Conservation (phyloP, 1,140 invertebrate species). For the Apocrypta bakeri region DNA sequence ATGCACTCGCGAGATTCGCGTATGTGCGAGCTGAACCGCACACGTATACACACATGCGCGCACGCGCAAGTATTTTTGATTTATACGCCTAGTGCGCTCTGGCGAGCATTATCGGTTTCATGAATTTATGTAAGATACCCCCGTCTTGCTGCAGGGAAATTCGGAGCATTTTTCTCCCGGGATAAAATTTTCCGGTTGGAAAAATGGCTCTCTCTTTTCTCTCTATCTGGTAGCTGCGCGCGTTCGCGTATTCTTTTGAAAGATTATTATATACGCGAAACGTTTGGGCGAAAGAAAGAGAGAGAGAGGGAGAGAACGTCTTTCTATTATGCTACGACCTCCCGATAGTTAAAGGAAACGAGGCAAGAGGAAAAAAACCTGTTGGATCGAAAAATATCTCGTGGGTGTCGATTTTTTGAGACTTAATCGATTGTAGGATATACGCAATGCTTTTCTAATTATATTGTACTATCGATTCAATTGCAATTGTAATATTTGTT, state of each 20-base stretch:
- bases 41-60: not conserved
- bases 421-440: too few relatives aligned
- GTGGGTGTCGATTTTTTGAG: too few relatives aligned
- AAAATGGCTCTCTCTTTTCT: conserved; percentile 21
- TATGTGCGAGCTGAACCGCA: too few relatives aligned
- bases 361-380: not conserved
- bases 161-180: conserved; percentile 35
- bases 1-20: conserved; percentile 35
- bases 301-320: not conserved
- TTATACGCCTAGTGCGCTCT: conserved; percentile 42
- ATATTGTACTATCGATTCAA: too few relatives aligned
- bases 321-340: not conserved
- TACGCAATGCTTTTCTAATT: too few relatives aligned
- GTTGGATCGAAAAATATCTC: conserved; percentile 20
- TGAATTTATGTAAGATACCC: conserved; percentile 49
- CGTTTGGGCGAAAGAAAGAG: not conserved
- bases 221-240: not conserved
- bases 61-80: not conserved
- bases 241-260: conserved; percentile 2
- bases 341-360: not conserved
- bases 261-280: conserved; percentile 37
- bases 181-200: conserved; percentile 38
- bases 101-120: conserved; percentile 48
- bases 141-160: conserved; percentile 3
- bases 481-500: too few relatives aligned